Evolutionary conservation across 1,140 invertebrate species (phyloP).

Genomic region (Saccostrea cuccullata): DNA sequence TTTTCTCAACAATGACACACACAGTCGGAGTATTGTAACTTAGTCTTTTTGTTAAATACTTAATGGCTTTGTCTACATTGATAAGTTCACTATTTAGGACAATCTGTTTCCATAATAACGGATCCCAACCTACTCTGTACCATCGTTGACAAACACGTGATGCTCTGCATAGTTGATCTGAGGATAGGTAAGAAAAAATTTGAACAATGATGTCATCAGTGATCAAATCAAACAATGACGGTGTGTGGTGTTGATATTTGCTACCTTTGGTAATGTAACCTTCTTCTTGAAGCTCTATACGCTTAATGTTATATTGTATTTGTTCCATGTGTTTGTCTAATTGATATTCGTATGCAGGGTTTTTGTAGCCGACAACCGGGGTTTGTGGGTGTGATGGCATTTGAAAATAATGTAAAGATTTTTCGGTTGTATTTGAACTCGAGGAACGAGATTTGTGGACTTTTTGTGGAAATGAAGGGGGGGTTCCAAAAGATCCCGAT

Average conservation of each 20-base stretch:
- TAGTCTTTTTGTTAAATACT: constrained; percentile 79
- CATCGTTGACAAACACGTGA: constrained; percentile 89
- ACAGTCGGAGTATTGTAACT: constrained; percentile 79
- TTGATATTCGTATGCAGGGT: constrained; percentile 52
- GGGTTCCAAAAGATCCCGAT: constrained; percentile 45
- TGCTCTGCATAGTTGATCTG: constrained; percentile 87
- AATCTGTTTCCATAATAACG: constrained; percentile 86
- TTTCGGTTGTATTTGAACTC: background rate
- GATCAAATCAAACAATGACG: constrained; percentile 74
- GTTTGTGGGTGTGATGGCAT: constrained; percentile 24
- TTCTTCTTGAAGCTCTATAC: constrained; percentile 64
- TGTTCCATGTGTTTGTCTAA: constrained; percentile 59
- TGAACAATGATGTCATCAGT: constrained; percentile 81
- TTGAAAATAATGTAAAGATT: constrained; percentile 33
- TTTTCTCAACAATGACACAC: constrained; percentile 82
- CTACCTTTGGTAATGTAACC: constrained; percentile 59
- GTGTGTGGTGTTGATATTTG: constrained; percentile 58
- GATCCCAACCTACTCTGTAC: constrained; percentile 90
- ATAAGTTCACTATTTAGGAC: constrained; percentile 83
- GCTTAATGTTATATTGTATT: constrained; percentile 60
- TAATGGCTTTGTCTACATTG: constrained; percentile 85
- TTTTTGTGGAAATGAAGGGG: constrained; percentile 56
- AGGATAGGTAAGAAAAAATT: constrained; percentile 88
- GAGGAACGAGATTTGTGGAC: constrained; percentile 27
- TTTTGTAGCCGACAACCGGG: constrained; percentile 58